Evolutionary conservation across 2,888 invertebrate genomes (phyloP), one percentile per base, ranked within the genome.

Genomic region (Xestia rhomboidea): DNA sequence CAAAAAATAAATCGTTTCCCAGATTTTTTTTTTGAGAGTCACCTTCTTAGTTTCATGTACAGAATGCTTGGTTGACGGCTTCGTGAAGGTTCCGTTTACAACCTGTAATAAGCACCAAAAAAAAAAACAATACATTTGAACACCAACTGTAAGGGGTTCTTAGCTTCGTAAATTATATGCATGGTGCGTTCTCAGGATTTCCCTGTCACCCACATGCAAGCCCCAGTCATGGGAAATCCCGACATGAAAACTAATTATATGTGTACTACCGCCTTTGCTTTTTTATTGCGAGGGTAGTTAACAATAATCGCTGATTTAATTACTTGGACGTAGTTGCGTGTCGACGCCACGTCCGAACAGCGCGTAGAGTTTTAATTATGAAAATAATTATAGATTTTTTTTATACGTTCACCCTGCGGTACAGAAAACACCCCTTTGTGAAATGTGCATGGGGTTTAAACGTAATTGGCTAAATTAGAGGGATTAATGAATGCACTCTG

Each of bases 241-340:
- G 64, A 68, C 73, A 66, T 73, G 54, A 75, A 83, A 89, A 89
- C 83, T 81, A 87, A 82, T 85, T 67, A 54, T 77, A 54, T 76
- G 49, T 38, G 62, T 70, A 76, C 77, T 75, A 60, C 83, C 68
- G 24, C 74, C 70, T 78, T 81, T 38, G 76, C 76, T 78, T 86
- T 87, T 86, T 86, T 85, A 78, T 81, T 83, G 85, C 78, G 41
- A 71, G 83, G 83, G 81, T 76, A 63, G 88, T 84, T 86, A 83
- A 57, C 27, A 57, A 60, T 60, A 60, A 83, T 84, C 70, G 73
- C 76, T 85, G 81, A 90, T 88, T 89, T 89, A 89, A 90, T 88
- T 90, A 90, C 75, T 68, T 72, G 63, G 49, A 54, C 66, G 63
- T n/a, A 49, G 74, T 86, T 84, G 87, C 89, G 83, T 89, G 89